These are phyloP conservation scores for Proterorhinus semilunaris DNA, from an alignment of 2,113 vertebrate species.

Conservation along the genomic window DNA sequence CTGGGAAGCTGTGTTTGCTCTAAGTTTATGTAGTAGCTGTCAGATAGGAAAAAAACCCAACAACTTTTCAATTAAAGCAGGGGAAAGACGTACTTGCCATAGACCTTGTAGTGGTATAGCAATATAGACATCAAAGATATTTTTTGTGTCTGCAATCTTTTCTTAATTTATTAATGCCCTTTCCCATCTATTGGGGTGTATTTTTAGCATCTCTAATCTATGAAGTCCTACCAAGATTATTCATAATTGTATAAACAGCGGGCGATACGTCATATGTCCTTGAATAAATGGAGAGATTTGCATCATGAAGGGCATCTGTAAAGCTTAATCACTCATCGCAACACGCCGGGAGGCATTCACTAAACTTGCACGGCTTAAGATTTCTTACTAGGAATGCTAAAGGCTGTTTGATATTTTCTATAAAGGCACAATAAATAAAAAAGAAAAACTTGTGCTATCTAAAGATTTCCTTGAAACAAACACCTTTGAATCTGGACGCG, in stretches of 20 bases:
- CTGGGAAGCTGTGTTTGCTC: conserved; percentile 27
- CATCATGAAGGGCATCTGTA: neutral
- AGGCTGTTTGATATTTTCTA: conserved; percentile 28
- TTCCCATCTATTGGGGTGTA: too few relatives aligned
- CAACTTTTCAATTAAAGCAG: conserved; percentile 37
- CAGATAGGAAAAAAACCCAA: conserved; percentile 20
- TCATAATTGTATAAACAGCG: too few relatives aligned
- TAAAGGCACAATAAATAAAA: conserved; percentile 11
- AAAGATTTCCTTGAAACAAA: conserved; percentile 48
- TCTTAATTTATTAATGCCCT: too few relatives aligned
- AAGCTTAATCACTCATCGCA: too few relatives aligned
- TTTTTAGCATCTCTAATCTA: too few relatives aligned
- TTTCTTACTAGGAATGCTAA: conserved; percentile 28
- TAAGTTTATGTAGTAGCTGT: conserved; percentile 12
- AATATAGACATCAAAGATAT: too few relatives aligned
- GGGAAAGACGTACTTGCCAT: conserved; percentile 18
- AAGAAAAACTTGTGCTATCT: conserved; percentile 47
- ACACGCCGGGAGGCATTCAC: too few relatives aligned
- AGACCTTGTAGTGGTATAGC: neutral
- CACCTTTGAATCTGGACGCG: conserved; percentile 25
- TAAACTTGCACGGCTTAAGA: conserved; percentile 18
- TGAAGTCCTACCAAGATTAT: too few relatives aligned
- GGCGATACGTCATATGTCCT: too few relatives aligned
- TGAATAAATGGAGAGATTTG: neutral
- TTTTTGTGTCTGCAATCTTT: neutral